Conservation (phyloP, 2,797 vertebrate genomes). For the Notoglanidium macrostoma region DNA sequence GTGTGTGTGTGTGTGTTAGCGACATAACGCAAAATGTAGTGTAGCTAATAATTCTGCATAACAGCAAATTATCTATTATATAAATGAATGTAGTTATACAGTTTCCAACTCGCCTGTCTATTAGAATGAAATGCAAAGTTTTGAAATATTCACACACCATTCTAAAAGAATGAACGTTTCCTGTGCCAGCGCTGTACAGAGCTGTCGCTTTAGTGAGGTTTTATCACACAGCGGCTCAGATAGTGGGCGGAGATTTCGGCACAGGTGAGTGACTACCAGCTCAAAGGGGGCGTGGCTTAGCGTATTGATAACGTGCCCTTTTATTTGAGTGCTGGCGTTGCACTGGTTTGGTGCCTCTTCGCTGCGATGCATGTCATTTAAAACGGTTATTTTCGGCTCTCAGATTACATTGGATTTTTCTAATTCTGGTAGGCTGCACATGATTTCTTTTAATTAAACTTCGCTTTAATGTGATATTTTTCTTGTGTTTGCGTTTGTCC, state of each 20-base stretch:
- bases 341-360: background rate
- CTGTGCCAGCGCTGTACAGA: background rate
- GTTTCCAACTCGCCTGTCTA: background rate
- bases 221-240: background rate
- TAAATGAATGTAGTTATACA: background rate
- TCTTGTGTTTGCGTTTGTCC: background rate
- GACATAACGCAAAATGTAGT: background rate
- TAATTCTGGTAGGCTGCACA: background rate
- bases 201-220: background rate
- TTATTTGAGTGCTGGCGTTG: conserved; percentile 11
- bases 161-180: too few species aligned
- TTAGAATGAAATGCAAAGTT: background rate
- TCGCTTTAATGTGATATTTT: background rate
- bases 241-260: background rate
- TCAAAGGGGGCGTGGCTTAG: conserved; percentile 30
- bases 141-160: too few species aligned
- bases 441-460: background rate
- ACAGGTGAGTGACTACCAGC: conserved; percentile 11
- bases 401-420: background rate
- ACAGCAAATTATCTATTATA: background rate
- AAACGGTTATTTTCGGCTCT: background rate
- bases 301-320: conserved; percentile 20
- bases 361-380: conserved; percentile 4
- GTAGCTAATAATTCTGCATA: background rate
- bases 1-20: too few species aligned